A percentile compares a stretch with the other conserved stretches of the same genome.
Evolutionary conservation across 2,888 invertebrate species (phyloP).

Genomic region (Aproaerema taeniolella): DNA sequence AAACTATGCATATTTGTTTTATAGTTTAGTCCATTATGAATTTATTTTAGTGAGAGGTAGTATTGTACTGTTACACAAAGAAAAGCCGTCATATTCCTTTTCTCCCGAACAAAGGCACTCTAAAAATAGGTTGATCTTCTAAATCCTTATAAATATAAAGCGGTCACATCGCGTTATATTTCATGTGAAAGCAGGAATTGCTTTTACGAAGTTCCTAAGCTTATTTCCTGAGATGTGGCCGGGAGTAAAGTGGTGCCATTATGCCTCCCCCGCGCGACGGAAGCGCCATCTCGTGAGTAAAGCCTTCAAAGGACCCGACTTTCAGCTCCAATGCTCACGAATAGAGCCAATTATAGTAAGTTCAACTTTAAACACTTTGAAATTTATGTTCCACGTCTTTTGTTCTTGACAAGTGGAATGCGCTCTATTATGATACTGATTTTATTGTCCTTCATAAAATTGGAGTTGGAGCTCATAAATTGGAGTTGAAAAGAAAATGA

Average conservation of each 20-base stretch:
- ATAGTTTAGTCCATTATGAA: too few species aligned
- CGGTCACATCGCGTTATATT: constrained; percentile 70
- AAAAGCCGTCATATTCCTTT: not conserved
- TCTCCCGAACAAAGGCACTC: constrained; percentile 31
- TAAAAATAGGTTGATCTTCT: constrained; percentile 52
- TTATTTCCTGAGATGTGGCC: constrained; percentile 71
- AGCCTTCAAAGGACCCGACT: constrained; percentile 58
- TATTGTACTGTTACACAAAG: too few species aligned
- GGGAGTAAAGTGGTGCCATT: constrained; percentile 74
- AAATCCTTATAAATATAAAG: constrained; percentile 73
- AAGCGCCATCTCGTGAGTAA: constrained; percentile 40
- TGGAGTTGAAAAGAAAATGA: too few species aligned
- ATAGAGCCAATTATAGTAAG: constrained; percentile 48
- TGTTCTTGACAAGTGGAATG: too few species aligned
- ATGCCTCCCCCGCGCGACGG: constrained; percentile 34
- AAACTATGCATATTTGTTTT: too few species aligned
- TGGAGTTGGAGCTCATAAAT: too few species aligned
- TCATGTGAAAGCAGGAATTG: constrained; percentile 70
- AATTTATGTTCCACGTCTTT: not conserved
- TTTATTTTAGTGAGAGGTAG: not conserved
- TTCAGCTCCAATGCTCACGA: constrained; percentile 57
- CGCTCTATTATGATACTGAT: too few species aligned
- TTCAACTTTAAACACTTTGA: constrained; percentile 9
- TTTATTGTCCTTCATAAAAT: too few species aligned
- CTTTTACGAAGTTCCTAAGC: constrained; percentile 76